Evolutionary conservation across 2,888 invertebrate genomes (phyloP).

Genomic region (Drosophila mimica): DNA sequence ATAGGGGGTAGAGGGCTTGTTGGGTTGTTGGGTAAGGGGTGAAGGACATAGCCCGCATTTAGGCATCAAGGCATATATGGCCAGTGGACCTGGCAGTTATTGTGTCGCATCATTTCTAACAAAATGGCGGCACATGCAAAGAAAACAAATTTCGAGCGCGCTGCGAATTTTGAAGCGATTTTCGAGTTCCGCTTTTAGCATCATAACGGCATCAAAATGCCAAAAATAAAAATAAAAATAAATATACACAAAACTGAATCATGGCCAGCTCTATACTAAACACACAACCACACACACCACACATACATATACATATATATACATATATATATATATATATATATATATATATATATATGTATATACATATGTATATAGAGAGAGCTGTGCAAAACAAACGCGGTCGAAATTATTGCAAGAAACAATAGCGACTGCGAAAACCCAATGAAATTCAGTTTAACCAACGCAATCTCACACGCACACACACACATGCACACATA

Average conservation of each 20-base stretch:
- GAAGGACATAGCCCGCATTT: background rate
- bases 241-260: background rate
- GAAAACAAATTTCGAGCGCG: conserved; percentile 59
- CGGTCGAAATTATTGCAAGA: conserved; percentile 36
- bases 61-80: conserved; percentile 1
- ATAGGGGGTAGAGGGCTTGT: conserved; percentile 48
- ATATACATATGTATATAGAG: background rate
- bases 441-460: conserved; percentile 76
- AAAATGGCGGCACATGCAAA: conserved; percentile 58
- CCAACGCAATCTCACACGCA: conserved; percentile 28
- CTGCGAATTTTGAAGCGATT: conserved; percentile 28
- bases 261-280: conserved; percentile 4
- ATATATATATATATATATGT: background rate
- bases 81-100: conserved; percentile 53
- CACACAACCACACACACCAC: background rate
- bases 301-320: background rate
- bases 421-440: conserved; percentile 55
- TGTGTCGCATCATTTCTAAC: conserved; percentile 64
- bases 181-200: conserved; percentile 13
- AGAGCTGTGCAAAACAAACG: conserved; percentile 15
- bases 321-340: background rate
- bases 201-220: conserved; percentile 18
- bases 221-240: conserved; percentile 14
- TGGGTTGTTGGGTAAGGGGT: background rate
- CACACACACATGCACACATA: background rate